Evolutionary conservation across 2,797 vertebrate genomes (phyloP), one percentile per base, ranked within the genome.

Genomic region (Leptatherina wallacei): DNA sequence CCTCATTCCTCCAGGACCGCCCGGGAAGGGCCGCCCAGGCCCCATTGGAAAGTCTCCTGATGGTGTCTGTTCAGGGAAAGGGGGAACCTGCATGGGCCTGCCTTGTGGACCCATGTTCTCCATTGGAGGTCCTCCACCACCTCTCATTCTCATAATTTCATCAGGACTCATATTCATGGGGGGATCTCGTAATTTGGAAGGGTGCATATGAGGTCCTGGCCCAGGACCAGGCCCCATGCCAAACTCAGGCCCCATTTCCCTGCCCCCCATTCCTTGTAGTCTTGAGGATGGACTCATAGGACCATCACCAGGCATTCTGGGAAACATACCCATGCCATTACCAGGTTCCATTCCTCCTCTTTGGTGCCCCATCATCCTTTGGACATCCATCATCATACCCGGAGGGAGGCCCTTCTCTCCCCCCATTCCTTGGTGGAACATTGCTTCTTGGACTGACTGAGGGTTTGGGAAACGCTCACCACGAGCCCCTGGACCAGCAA

Each of bases 381-480:
- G 97, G 92, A 99, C 96, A 73, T 99, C 98, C 94, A 99, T 96
- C 93, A 96, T 96, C 92, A 99, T 96, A 54, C 96, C 96, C 3
- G 96, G 96, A 69, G 98, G 96, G 3, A 99, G 91, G 85, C 96
- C 97, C 92, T 98, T 98, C 55, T 99, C 98, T 85, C 98, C 97
- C 20, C 95, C 94, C 94, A 99, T 95, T 65, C 98, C 96, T 86
- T 98, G 97, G 82, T 98, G 97, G 72, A 99, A 99, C 91, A 99
- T 95, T 66, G 98, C 98, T 74, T 99, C 98, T 3, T 96, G 96
- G 71, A 99, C 93, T 27, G 96, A 94, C 82, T 99, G 98, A 2
- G 98, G 97, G 81, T 96, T 98, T 29, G 98, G 97, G 83, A 99
- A 99, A 75, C 98, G 95, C 65, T 99, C 98, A 66, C 96, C 97